phyloP scores from a whole-genome alignment of 2,113 vertebrate species.

The Murina feae region DNA sequence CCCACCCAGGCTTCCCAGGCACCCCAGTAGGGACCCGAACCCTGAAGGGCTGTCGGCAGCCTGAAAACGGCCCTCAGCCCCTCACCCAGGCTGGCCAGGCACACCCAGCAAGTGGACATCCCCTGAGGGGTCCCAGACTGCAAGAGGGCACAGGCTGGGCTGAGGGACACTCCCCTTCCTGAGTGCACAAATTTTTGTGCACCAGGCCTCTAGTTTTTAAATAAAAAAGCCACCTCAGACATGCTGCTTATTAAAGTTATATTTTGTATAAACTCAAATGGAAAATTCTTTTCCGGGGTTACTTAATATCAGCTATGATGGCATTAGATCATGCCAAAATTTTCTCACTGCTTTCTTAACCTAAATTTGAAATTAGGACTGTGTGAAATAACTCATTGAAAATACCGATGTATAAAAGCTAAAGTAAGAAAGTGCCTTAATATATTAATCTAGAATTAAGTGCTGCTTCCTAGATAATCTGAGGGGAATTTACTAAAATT shows the following conservation, averaged over 20 bases:
- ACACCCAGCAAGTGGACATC: too few relatives aligned
- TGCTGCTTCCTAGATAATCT: slow-evolving; percentile 22
- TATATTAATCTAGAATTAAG: not conserved
- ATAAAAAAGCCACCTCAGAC: not conserved
- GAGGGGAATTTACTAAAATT: slow-evolving; percentile 18
- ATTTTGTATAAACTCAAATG: slow-evolving; percentile 26
- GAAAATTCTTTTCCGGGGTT: slow-evolving; percentile 46
- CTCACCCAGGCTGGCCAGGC: too few relatives aligned
- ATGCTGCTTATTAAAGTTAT: slow-evolving; percentile 20
- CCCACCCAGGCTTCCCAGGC: too few relatives aligned
- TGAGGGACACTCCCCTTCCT: too few relatives aligned
- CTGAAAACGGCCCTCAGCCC: too few relatives aligned
- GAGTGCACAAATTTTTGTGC: too few relatives aligned
- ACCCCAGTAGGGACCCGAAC: too few relatives aligned
- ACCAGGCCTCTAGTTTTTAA: too few relatives aligned
- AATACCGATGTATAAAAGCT: slow-evolving; percentile 45
- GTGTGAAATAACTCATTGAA: slow-evolving; percentile 42
- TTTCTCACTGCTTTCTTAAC: slow-evolving; percentile 10
- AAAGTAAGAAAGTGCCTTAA: slow-evolving; percentile 37
- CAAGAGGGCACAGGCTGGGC: too few relatives aligned
- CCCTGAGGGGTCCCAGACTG: too few relatives aligned
- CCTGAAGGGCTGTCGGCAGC: too few relatives aligned
- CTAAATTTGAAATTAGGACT: not conserved
- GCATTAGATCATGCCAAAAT: not conserved
- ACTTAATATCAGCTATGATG: slow-evolving; percentile 27